phyloP scores from a whole-genome alignment of 2,888 invertebrate species.

The Holacanthella duospinosa region DNA sequence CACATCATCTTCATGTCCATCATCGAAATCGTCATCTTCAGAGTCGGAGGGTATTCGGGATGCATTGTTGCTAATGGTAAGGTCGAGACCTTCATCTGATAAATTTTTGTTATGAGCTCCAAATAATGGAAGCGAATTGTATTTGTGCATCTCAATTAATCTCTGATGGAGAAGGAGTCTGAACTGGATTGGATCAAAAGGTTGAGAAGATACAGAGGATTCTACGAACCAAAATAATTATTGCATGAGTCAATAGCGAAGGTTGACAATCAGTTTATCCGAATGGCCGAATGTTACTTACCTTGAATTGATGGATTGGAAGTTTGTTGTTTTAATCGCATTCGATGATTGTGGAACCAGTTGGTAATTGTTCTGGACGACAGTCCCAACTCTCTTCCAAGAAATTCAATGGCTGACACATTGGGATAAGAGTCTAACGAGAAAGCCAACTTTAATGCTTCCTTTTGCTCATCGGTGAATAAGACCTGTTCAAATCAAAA shows the following conservation, averaged over 20 bases:
- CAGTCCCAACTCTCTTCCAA: slow-evolving; percentile 80
- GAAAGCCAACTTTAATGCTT: slow-evolving; percentile 85
- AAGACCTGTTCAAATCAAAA: slow-evolving; percentile 51
- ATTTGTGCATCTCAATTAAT: slow-evolving; percentile 74
- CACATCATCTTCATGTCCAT: slow-evolving; percentile 60
- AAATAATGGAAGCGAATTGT: slow-evolving; percentile 40
- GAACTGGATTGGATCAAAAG: slow-evolving; percentile 84
- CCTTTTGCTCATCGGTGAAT: slow-evolving; percentile 97
- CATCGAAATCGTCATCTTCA: slow-evolving; percentile 70
- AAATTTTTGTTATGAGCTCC: slow-evolving; percentile 43
- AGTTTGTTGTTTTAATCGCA: slow-evolving; percentile 81
- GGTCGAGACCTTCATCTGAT: slow-evolving; percentile 71
- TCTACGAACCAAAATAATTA: slow-evolving; percentile 19
- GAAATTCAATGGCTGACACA: slow-evolving; percentile 87
- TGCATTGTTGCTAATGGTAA: slow-evolving; percentile 60
- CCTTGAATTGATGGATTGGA: slow-evolving; percentile 35
- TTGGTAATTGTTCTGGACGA: slow-evolving; percentile 95
- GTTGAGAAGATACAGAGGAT: slow-evolving; percentile 35
- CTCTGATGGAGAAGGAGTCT: slow-evolving; percentile 77
- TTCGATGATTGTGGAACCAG: slow-evolving; percentile 99
- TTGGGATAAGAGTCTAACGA: slow-evolving; percentile 95
- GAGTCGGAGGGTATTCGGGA: slow-evolving; percentile 66
- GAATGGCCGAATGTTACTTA: slow-evolving; percentile 11
- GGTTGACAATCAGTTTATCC: too few relatives aligned
- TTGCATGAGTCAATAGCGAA: too few relatives aligned